Evolutionary conservation across 2,888 invertebrate species (phyloP), one percentile per base, ranked within the genome.

Genomic region (Oligia latruncula): DNA sequence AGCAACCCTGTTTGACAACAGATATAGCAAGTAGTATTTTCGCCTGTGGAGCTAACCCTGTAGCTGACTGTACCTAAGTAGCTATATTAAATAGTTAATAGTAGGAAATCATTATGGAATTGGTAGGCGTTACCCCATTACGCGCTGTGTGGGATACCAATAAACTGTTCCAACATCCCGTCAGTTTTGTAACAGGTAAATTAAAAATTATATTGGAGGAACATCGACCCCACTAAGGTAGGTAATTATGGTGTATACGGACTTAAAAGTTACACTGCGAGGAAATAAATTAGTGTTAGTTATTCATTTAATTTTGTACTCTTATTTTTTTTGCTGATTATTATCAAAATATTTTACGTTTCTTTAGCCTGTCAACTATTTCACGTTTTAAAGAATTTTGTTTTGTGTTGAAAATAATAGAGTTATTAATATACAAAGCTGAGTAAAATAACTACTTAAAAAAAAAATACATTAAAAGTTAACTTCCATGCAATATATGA

Each of bases 141-240:
- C 77, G 65, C 70, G 78, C 80, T 87, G 88, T 81, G 84, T 89
- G 88, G 89, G 81, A 81, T 81, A 85, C 71, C n/a, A 65, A 81
- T 88, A 83, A 74, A 84, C 73, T 71, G 43, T 86, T 67, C 83
- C 83, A 52, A 68, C 52, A 68, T 75, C 75, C 75, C 85, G 64
- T 72, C 52, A 55, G 68, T 60, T 68, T 71, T 64, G 71, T 60
- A 65, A 75, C 35, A 72, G n/a, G 46, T 62, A 55, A 49, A 84
- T 71, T 80, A 80, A 84, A 60, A 80, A 80, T 65, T 60, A n/a
- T 23, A 73, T 46, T 43, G 43, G 58, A 5, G 35, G 78, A 78
- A 76, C 17, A 43, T 43, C 17, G 58, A 60, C 40, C 49, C 81
- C 4, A 29, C 29, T 60, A 1, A 15, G 9, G 35, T 15, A 65